Evolutionary conservation across 1,140 invertebrate species (phyloP), one percentile per base, ranked within the genome.

Genomic region (Macrostomum lignano): DNA sequence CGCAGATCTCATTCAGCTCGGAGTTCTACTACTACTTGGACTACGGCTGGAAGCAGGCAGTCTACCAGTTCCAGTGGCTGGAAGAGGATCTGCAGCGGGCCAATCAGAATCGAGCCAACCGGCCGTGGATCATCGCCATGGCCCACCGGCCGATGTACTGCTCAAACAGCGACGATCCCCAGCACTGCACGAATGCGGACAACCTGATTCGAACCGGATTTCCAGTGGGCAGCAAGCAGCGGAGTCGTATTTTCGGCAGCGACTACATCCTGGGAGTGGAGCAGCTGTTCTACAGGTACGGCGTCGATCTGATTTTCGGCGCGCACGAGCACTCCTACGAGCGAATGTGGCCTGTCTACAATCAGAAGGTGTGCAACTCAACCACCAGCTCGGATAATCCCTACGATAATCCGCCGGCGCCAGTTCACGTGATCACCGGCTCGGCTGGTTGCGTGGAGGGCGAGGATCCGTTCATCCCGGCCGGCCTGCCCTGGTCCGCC

Each of bases 251-350:
- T n/a, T 28, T 15, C 26, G 26, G 26, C 7, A 38, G 14, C 25
- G 40, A 36, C 34, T 40, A n/a, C 35, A 38, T 25, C 25, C 39
- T 36, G 41, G 62, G 66, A 1, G 51, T 93, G 29, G 86, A 93
- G 60, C 62, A 77, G 22, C 48, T 93, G 3, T 74, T 93, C 46
- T 70, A 70, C 42, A 62, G 75, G 31, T 69, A 75, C 48, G 76
- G 75, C 29, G 86, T 94, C 11, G 86, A 94, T 60, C 52, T 91
- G 30, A 68, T 71, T 48, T 63, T 93, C n/a, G 86, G 79, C 75
- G 82, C 77, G 0, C 84, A 93, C 55, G 78, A 93, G 51, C 82
- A 93, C 58, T 73, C 73, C 15, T 93, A 93, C 50, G 81, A 94
- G 60, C 60, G 86, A 21, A 58, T 84, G 33, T 91, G 71, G 70